These are phyloP conservation scores for Pagrus major DNA, from an alignment of 2,113 vertebrate species.

Conservation along the genomic window DNA sequence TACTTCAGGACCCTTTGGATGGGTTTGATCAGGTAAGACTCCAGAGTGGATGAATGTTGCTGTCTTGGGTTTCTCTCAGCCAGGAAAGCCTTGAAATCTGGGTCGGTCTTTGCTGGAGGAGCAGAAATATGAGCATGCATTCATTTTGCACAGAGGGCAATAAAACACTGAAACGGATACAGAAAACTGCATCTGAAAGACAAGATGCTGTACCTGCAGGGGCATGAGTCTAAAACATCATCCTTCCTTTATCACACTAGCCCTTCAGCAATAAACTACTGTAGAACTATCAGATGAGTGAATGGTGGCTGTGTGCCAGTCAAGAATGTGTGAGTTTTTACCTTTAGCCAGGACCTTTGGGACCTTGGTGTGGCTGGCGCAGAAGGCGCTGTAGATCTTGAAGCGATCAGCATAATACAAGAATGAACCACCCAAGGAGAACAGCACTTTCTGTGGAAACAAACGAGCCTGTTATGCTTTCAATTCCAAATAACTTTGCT, in stretches of 20 bases:
- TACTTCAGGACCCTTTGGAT: conserved; percentile 98
- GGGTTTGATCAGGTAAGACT: conserved; percentile 99
- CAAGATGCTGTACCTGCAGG: background rate
- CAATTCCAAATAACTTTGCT: background rate
- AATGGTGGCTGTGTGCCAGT: background rate
- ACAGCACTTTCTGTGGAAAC: conserved; percentile 91
- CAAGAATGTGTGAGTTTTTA: conserved; percentile 61
- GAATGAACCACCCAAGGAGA: conserved; percentile 97
- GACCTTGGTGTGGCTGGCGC: conserved; percentile 98
- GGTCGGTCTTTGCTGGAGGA: conserved; percentile 90
- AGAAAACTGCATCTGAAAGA: background rate
- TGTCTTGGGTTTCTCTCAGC: conserved; percentile 93
- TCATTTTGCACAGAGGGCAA: background rate
- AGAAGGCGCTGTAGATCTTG: conserved; percentile 99
- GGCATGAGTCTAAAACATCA: conserved; percentile 10
- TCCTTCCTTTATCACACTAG: background rate
- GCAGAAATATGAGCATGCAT: background rate
- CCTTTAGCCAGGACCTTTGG: conserved; percentile 98
- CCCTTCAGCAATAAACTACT: background rate
- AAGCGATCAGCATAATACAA: conserved; percentile 98
- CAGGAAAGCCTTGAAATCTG: conserved; percentile 94
- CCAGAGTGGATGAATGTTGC: conserved; percentile 94
- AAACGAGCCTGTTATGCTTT: background rate
- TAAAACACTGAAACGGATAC: background rate
- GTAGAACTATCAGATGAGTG: background rate